These are phyloP conservation scores for Machimus rusticus DNA, from an alignment of 2,888 invertebrate species.

Conservation along the genomic window DNA sequence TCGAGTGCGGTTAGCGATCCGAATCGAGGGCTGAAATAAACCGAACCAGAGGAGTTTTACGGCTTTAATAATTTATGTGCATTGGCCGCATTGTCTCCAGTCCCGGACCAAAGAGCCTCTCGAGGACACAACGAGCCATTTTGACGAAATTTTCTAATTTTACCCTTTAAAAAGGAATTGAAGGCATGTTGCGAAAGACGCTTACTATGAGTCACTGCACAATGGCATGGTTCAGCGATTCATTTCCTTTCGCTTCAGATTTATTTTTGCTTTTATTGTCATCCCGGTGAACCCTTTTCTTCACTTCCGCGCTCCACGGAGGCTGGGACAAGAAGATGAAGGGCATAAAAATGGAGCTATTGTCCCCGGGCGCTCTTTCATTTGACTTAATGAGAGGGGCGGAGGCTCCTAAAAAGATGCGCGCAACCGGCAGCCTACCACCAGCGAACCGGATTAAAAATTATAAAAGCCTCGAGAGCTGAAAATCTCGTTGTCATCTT, in stretches of 20 bases:
- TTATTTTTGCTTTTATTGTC: neutral
- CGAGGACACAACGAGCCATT: neutral
- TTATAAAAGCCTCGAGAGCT: neutral
- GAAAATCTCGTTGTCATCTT: neutral
- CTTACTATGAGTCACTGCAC: neutral
- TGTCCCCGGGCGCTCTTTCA: neutral
- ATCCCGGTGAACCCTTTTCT: neutral
- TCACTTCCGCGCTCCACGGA: neutral
- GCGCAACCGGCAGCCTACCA: neutral
- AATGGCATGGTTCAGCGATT: neutral
- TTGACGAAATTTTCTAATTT: neutral
- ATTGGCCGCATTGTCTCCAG: neutral
- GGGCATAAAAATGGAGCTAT: neutral
- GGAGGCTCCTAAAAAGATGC: neutral
- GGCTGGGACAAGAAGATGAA: neutral
- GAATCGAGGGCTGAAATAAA: neutral
- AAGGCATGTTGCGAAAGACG: neutral
- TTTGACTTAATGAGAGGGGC: neutral
- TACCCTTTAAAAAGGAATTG: neutral
- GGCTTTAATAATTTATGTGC: neutral
- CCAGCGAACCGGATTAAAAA: neutral
- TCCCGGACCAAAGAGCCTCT: too few species aligned
- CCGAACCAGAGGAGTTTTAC: neutral
- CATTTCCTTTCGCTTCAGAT: neutral
- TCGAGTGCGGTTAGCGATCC: neutral